Base-by-base conservation (phyloP, 1,140 invertebrate species). In the Leptinotarsa lineolata region DNA sequence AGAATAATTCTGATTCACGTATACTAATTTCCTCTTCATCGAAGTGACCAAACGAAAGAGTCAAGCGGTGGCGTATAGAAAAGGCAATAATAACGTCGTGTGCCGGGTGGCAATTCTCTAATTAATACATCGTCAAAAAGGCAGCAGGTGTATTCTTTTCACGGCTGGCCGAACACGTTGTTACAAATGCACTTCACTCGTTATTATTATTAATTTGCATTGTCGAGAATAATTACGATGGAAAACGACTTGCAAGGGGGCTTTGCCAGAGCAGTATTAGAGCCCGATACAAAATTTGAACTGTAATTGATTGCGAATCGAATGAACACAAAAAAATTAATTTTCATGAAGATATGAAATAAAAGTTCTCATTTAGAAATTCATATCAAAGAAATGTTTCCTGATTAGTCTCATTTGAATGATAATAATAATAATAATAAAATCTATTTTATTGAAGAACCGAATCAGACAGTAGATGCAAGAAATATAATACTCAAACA, bases 111-210 rank as follows among this genome's bases (percentile, higher is more conserved):
- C 67, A 72, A 73, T 77, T 73, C 71, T 20, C 71, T 75, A 77
- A 78, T 78, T 77, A 78, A 74, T 70, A 76, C 58, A 39, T 70
- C 59, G 70, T 45, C 70, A 66, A 68, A 30, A 58, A 65, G 65
- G 24, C 48, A 73, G 77, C 77, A 78, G 77, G 77, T 78, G 77
- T 65, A 69, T 60, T 66, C 60, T 63, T 74, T 76, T 78, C 68
- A 74, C 75, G 73, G 70, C 46, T 74, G 46, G 77, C 68, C 76
- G 74, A 45, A 70, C 73, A 68, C 77, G 73, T 77, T 75, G 73
- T 77, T 76, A 74, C 73, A 74, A 76, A 76, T 78, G 71, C 72
- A 76, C 65, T 72, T 54, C 58, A 46, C 54, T 72, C 58, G 74
- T 70, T 70, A 60, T 70, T 70, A 70, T 75, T 75, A 75, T 75